Base-by-base conservation (phyloP, 1,140 invertebrate species). In the Micrasema longulum region DNA sequence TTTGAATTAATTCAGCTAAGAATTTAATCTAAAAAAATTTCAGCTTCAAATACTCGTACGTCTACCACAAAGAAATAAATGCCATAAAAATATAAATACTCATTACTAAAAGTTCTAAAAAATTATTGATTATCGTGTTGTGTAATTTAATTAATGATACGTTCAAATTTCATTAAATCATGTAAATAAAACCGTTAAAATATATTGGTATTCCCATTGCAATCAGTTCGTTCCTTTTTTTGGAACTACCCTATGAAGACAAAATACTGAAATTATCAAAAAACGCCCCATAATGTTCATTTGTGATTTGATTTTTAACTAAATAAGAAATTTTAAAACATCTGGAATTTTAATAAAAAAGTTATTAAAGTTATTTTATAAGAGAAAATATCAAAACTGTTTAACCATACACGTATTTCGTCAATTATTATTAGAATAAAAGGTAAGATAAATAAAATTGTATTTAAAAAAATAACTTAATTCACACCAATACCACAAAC, bases 361-460 rank as follows among this genome's bases (percentile, higher is more conserved):
- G 9, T 14, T 14, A 45, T 4, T 14, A 43, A n/a, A 7, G 1
- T 14, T n/a, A 6, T 14, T n/a, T 14, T 14, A 6, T 45, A 14
- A 6, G n/a, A 6, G n/a, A 4, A 45, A 2, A 45, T 16, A 14
- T n/a, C 4, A 4, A 6, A 3, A 45, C 18, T 16, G 43, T 45
- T 5, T 14, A 4, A 45, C 43, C n/a, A 45, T 16, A 14, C n/a
- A n/a, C n/a, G 43, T 45, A n/a, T 45, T 45, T 16, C 18, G 43
- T 45, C 43, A 45, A 45, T 45, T 45, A 45, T 45, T 45, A 45
- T 7, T n/a, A 14, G n/a, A 45, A 0, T 45, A 45, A 6, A 9
- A 16, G n/a, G 43, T n/a, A n/a, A n/a, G n/a, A n/a, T n/a, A n/a
- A 45, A 45, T n/a, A 45, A 45, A 45, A 45, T 14, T 45, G 9